Conservation (phyloP, 1,140 invertebrate species). For the Monochamus saltuarius region DNA sequence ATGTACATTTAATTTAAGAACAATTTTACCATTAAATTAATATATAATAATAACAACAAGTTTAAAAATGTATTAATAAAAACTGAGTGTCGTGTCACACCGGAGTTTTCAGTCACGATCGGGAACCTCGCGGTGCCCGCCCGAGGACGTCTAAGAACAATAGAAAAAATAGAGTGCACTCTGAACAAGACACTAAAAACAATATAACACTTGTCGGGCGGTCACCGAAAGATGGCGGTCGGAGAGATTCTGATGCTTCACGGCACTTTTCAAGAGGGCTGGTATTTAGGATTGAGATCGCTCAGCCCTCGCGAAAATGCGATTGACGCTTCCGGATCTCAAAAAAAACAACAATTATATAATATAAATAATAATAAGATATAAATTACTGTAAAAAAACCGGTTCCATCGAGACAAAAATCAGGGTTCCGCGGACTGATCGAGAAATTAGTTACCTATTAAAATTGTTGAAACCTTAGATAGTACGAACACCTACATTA, state of each 20-base stretch:
- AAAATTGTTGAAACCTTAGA: no score
- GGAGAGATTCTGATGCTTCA: conserved; percentile 20
- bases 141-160: conserved; percentile 47
- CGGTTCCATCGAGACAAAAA: not conserved
- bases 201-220: conserved; percentile 46
- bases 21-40: conserved; percentile 64
- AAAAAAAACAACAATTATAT: conserved; percentile 39
- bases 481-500: no score
- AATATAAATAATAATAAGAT: conserved; percentile 38
- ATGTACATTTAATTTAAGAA: conserved; percentile 70
- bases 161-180: conserved; percentile 50
- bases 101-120: conserved; percentile 3
- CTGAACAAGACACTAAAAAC: conserved; percentile 42
- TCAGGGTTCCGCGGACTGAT: no score
- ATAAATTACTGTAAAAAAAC: conserved; percentile 34
- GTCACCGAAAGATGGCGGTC: conserved; percentile 26
- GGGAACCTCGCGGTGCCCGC: conserved; percentile 27
- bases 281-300: conserved; percentile 47
- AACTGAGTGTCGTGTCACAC: conserved; percentile 20
- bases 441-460: conserved; percentile 11
- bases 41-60: conserved; percentile 66
- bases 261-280: conserved; percentile 25
- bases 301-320: conserved; percentile 37
- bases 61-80: conserved; percentile 38
- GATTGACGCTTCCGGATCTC: conserved; percentile 36